These are phyloP conservation scores for Tylochromis polylepis DNA, from an alignment of 2,113 vertebrate species.

Conservation along the genomic window DNA sequence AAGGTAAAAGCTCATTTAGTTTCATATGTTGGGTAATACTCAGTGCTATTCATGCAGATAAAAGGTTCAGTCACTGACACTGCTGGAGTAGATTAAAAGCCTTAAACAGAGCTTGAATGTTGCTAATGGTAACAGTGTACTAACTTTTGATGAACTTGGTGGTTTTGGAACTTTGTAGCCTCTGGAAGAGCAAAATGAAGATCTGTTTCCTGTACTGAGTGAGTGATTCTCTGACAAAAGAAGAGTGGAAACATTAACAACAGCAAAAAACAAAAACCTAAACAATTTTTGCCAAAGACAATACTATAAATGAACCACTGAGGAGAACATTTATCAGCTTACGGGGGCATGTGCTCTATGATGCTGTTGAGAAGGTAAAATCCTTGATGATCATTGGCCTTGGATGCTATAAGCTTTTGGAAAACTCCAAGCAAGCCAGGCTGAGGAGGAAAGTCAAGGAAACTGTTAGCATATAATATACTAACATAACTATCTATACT, in stretches of 20 bases:
- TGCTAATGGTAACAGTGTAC: constrained; percentile 37
- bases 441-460: constrained; percentile 55
- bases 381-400: constrained; percentile 97
- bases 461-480: not conserved
- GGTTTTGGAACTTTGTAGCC: constrained; percentile 97
- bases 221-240: constrained; percentile 80
- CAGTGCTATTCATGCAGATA: not conserved
- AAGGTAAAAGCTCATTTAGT: not conserved
- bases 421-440: constrained; percentile 95
- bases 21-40: not conserved
- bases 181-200: constrained; percentile 96
- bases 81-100: not conserved
- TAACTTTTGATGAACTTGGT: constrained; percentile 99
- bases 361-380: constrained; percentile 98
- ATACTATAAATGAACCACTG: not conserved
- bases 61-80: not conserved
- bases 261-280: not conserved
- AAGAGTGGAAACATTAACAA: not conserved
- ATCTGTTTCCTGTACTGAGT: constrained; percentile 95
- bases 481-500: no score
- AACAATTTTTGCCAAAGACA: not conserved
- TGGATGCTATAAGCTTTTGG: constrained; percentile 97
- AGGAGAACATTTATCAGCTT: constrained; percentile 55
- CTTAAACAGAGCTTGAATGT: not conserved
- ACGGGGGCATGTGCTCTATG: constrained; percentile 94